These are phyloP conservation scores for Acholoe squamosa DNA, from an alignment of 2,888 invertebrate genomes.

Conservation along the genomic window DNA sequence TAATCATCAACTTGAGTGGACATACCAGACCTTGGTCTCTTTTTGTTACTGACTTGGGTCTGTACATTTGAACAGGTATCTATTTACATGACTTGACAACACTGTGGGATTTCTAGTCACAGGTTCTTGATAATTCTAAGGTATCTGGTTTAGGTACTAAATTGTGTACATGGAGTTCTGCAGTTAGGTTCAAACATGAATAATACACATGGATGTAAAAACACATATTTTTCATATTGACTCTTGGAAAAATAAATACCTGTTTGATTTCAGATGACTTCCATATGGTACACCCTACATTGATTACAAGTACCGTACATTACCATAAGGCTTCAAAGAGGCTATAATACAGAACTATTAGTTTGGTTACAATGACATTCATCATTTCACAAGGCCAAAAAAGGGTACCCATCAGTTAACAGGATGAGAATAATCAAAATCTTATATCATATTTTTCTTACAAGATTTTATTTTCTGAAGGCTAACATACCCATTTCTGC, in stretches of 20 bases:
- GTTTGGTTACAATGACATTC: too few species aligned
- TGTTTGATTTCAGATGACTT: background rate
- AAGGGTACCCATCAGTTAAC: too few species aligned
- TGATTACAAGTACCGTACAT: too few species aligned
- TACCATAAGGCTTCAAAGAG: too few species aligned
- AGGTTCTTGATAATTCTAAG: background rate
- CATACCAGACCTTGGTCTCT: too few species aligned
- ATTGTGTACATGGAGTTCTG: background rate
- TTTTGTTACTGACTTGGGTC: background rate
- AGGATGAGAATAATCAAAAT: too few species aligned
- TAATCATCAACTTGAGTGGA: background rate
- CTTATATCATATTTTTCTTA: too few species aligned
- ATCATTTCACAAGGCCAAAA: too few species aligned
- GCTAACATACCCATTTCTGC: too few species aligned
- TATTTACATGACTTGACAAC: conserved; percentile 21
- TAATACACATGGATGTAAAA: background rate
- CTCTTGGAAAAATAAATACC: conserved; percentile 6
- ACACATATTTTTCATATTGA: background rate
- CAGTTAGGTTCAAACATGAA: background rate
- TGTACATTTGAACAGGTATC: background rate
- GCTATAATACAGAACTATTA: too few species aligned
- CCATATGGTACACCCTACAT: too few species aligned
- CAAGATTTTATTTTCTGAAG: too few species aligned
- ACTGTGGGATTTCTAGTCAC: background rate
- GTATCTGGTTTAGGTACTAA: background rate